Conservation (phyloP, 2,888 invertebrate species). For the Eupithecia subfuscata region DNA sequence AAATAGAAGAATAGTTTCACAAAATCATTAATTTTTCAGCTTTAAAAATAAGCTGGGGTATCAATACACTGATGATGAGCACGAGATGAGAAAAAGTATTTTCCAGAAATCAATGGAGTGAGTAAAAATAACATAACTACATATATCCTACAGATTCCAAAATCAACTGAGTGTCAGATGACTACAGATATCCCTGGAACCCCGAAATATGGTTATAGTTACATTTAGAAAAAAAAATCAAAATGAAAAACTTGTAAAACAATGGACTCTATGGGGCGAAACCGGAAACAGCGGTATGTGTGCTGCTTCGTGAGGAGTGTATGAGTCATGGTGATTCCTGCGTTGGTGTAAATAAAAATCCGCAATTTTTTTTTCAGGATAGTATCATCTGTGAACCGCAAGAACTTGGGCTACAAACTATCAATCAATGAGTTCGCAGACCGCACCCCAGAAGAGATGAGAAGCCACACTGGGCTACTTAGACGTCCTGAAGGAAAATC, state of each 20-base stretch:
- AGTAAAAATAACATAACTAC: slow-evolving; percentile 6
- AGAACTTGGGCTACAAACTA: slow-evolving; percentile 63
- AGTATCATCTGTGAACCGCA: slow-evolving; percentile 55
- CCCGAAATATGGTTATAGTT: not conserved
- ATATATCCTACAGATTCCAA: not conserved
- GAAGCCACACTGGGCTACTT: slow-evolving; percentile 54
- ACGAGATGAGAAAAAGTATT: slow-evolving; percentile 53
- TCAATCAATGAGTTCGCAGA: slow-evolving; percentile 68
- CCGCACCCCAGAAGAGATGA: slow-evolving; percentile 63
- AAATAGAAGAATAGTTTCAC: not conserved
- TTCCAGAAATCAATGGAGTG: slow-evolving; percentile 58
- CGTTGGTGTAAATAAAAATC: not conserved
- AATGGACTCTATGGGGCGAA: no score
- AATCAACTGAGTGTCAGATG: not conserved
- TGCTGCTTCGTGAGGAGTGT: no score
- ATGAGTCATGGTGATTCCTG: no score
- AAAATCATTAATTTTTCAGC: slow-evolving; percentile 42
- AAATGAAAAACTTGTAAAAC: no score
- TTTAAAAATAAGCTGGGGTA: slow-evolving; percentile 50
- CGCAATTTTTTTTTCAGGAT: not conserved
- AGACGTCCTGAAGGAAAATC: slow-evolving; percentile 52
- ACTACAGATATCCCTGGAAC: not conserved
- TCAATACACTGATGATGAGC: slow-evolving; percentile 54
- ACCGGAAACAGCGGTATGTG: no score
- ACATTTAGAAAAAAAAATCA: no score